Base-by-base conservation (phyloP, 2,113 vertebrate species). In the Uria lomvia region DNA sequence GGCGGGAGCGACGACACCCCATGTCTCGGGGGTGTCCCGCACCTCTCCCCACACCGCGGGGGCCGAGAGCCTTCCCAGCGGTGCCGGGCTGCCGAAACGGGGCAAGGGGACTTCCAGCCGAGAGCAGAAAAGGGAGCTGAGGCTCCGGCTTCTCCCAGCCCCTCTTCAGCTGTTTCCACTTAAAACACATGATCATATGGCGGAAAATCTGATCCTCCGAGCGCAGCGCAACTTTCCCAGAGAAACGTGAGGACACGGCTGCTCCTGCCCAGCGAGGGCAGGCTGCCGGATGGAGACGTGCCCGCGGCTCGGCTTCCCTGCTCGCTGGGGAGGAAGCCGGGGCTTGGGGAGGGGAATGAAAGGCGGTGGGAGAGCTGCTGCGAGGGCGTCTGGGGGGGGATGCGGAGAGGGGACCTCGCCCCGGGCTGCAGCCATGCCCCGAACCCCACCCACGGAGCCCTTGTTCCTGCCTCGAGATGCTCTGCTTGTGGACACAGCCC, bases 151-250 rank as follows among this genome's bases (percentile, higher is more conserved):
- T 89, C 92, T 91, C 92, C 83, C 89, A 96, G 90, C 87, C 87
- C 92, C 91, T 84, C 68, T 92, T 96, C 95, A 97, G 96, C 96
- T 97, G 96, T 97, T 97, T 97, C 92, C 94, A 96, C 96, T 97
- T 97, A 97, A 86, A 96, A 94, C 80, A 81, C 78, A 73, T 3
- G 42, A 90, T 90, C 96, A 50, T 87, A 94, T 80, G 89, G 83
- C 27, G 79, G 96, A 97, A 95, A 96, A 97, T 91, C 76, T 96
- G 94, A 96, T 66, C 58, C 29, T 78, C 75, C 20, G 12, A 66
- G 77, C 8, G 0, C 66, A 32, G 74, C 0, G 1, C 73, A 74
- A 82, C 89, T 94, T 96, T 96, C 92, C 95, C 95, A 91, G 91
- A 79, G 96, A 95, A 96, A 96, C 63, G 86, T 89, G 95, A 89